Evolutionary conservation across 2,797 vertebrate species (phyloP), one percentile per base, ranked within the genome.

Genomic region (Hypotaenidia okinawae): DNA sequence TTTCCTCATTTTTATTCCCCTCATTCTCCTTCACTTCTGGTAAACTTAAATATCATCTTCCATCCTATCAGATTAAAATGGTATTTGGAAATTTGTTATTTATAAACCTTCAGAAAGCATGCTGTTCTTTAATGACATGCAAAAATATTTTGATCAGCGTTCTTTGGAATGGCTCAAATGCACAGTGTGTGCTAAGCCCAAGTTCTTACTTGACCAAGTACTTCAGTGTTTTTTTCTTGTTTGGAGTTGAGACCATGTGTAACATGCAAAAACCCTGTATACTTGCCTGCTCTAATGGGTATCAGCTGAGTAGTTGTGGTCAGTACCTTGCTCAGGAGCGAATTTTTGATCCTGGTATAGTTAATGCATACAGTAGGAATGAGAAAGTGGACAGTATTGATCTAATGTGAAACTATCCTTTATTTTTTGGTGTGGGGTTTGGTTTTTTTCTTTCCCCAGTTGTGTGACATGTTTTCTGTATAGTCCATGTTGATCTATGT

Each of bases 211-310:
- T 72, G 18, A 21, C 33, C 43, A 33, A 45, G 24, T 66, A 6
- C 16, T 77, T 30, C 78, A 59, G 4, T 45, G 6, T 16, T 75
- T 58, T 58, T 58, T 69, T 64, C 28, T 83, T 66, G 21, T n/a
- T 55, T 59, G 19, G n/a, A 81, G 49, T 72, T 75, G 64, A 72
- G 55, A 66, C 16, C 8, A 17, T 74, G 18, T 1, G 8, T 77
- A 70, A 80, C 1, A 2, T 54, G 25, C 19, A 68, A 43, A 61
- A 4, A 1, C 6, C 2, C 2, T 27, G 0, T 27, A 4, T 49
- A 86, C 39, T 54, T 68, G 5, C 62, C n/a, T 55, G 23, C 35
- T 69, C 55, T 72, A 72, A 13, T 33, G 33, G 9, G 5, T 35
- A 33, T 33, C 45, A 72, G 15, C 30, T 32, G 45, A 62, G 15